Percentiles rank a stretch among this genome's conserved stretches.
Conservation (phyloP, 2,888 invertebrate species). For the Cristatella mucedo region DNA sequence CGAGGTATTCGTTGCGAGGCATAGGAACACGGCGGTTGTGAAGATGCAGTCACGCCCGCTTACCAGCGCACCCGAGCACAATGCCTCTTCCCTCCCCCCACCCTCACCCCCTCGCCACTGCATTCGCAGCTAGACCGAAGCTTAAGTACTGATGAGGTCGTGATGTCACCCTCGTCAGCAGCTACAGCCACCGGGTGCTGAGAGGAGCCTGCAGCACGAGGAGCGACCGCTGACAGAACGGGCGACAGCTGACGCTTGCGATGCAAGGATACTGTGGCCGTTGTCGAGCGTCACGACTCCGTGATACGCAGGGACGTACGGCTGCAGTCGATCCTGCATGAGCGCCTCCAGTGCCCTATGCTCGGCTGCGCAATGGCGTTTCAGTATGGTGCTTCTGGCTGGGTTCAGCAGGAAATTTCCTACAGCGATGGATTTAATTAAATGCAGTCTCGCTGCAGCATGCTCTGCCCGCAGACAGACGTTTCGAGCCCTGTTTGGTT, state of each 20-base stretch:
- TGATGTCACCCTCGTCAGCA: too few relatives aligned
- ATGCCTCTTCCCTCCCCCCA: too few relatives aligned
- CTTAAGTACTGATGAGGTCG: too few relatives aligned
- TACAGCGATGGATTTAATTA: too few relatives aligned
- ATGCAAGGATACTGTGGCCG: constrained; percentile 6
- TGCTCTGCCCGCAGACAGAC: too few relatives aligned
- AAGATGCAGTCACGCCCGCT: not conserved
- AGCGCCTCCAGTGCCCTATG: constrained; percentile 69
- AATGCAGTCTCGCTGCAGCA: too few relatives aligned
- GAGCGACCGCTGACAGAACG: not conserved
- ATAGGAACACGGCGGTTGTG: constrained; percentile 14
- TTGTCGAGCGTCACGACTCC: constrained; percentile 43
- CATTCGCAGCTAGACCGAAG: too few relatives aligned
- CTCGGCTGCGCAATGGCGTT: constrained; percentile 76
- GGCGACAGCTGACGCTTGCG: not conserved
- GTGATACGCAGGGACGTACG: constrained; percentile 81
- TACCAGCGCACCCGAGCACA: not conserved
- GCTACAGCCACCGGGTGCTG: too few relatives aligned
- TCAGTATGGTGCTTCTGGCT: too few relatives aligned
- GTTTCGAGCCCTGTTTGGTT: too few relatives aligned
- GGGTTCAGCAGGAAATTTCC: too few relatives aligned
- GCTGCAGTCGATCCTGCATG: constrained; percentile 71
- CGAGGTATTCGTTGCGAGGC: constrained; percentile 49
- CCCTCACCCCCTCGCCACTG: not conserved
- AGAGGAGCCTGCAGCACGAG: not conserved